Base-by-base conservation (phyloP, 2,113 vertebrate species). In the Chaetops frenatus region DNA sequence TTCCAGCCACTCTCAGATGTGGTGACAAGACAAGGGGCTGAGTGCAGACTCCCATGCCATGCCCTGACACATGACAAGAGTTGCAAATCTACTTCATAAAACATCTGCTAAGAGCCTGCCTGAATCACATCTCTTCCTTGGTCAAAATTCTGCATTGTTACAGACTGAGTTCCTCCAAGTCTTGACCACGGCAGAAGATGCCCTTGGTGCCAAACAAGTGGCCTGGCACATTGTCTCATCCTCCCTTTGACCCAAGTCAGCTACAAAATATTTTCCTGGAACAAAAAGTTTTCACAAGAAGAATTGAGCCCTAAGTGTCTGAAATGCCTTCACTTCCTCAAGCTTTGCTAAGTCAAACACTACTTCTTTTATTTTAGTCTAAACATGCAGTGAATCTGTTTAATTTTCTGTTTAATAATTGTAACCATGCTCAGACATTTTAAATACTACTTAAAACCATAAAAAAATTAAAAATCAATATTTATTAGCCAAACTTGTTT, bases 121-220 rank as follows among this genome's bases (percentile, higher is more conserved):
- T 28, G 17, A 50, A 51, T 64, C 23, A 40, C 66, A 76, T 28
- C 31, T 15, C 20, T 42, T 61, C 45, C 44, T 21, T 15, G 20
- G 18, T 7, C 3, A 5, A 56, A 84, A 50, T 11, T 14, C 47
- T 64, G 79, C 57, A n/a, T 60, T 1, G 0, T 14, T 50, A 4
- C 21, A 35, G 29, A 13, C 5, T 42, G 69, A 13, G 28, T 6
- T 77, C 15, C 42, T 80, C 48, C 76, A 42, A 10, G 25, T 5
- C 48, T 36, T 1, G 0, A 1, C 28, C 22, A 31, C 0, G 4
- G 69, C 77, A 89, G 29, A 23, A 73, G 2, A 1, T 48, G 27
- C 27, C 16, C 47, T 17, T 20, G 1, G 2, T 42, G 23, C n/a
- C 29, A 50, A 8, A 33, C 54, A 56, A 56, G 11, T 31, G 66